Base-by-base conservation (phyloP, 2,113 vertebrate species). In the Cyanoramphus novaezelandiae region DNA sequence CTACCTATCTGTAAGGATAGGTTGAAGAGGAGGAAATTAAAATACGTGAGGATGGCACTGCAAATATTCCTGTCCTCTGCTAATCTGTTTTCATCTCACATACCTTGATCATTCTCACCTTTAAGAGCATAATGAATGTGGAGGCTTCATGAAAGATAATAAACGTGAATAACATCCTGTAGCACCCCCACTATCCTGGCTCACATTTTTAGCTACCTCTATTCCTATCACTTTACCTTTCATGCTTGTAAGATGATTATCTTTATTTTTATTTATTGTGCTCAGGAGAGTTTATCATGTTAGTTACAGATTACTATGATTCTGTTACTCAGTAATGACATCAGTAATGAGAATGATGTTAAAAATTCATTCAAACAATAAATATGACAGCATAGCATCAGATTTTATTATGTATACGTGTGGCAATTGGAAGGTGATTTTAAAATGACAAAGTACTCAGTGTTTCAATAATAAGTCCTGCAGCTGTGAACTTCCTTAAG, bases 401-500 rank as follows among this genome's bases (percentile, higher is more conserved):
- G 21, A 96, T 94, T 97, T 97, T 97, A 86, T 96, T 96, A 97
- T 96, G 93, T 60, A 82, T 95, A 95, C 96, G 88, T 96, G 76
- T 95, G 83, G 90, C 91, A 95, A 89, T 86, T 95, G 97, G 97
- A 97, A 92, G 80, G 69, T 82, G 95, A 95, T 96, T 97, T 96
- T 67, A 95, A 97, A 97, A 97, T 97, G 90, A 93, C 95, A 97
- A 97, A 97, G 95, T 97, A 95, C 79, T 79, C 86, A 68, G 92
- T 89, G 81, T 97, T 97, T 97, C 97, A 97, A 71, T 97, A 97
- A 97, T 98, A 95, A 87, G 96, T 97, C 97, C 93, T 97, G 96
- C 97, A 98, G 97, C 97, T 98, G 96, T 96, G 87, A 90, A 95
- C 95, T 97, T 88, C 95, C 97, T 98, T 96, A 97, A 96, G 96